A percentile compares a stretch with the other conserved stretches of the same genome.
Conservation (phyloP, 2,888 invertebrate species). For the Cephus pygmeus region DNA sequence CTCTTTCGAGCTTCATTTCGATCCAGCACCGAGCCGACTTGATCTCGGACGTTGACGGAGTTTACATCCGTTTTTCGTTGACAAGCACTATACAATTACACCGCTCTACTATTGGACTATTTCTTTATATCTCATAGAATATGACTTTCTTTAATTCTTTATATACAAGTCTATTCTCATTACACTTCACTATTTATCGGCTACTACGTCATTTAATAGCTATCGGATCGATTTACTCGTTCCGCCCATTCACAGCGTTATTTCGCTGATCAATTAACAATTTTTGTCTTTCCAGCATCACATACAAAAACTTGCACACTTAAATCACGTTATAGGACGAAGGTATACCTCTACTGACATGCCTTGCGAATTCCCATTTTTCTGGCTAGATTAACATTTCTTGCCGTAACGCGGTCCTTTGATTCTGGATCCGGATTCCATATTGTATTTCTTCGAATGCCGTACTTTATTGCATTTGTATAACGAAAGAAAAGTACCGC, state of each 20-base stretch:
- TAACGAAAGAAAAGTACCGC: neutral
- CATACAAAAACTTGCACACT: constrained; percentile 1
- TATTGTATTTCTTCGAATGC: neutral
- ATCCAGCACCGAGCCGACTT: neutral
- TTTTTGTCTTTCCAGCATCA: constrained; percentile 3
- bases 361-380: neutral
- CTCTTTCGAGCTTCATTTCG: neutral
- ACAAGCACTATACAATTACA: constrained; percentile 49
- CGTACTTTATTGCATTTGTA: neutral
- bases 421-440: neutral
- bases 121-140: constrained; percentile 42
- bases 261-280: neutral
- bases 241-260: constrained; percentile 1
- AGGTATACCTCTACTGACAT: neutral
- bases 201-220: constrained; percentile 1
- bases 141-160: constrained; percentile 56
- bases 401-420: neutral
- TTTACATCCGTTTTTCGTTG: constrained; percentile 37
- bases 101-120: constrained; percentile 31
- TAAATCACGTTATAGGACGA: neutral
- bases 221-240: neutral
- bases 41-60: neutral
- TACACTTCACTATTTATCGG: constrained; percentile 18
- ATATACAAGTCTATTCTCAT: constrained; percentile 50
- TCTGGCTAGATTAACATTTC: neutral